Percentiles rank a stretch among this genome's conserved stretches.
Conservation (phyloP, 2,888 invertebrate species). For the Labia minor region DNA sequence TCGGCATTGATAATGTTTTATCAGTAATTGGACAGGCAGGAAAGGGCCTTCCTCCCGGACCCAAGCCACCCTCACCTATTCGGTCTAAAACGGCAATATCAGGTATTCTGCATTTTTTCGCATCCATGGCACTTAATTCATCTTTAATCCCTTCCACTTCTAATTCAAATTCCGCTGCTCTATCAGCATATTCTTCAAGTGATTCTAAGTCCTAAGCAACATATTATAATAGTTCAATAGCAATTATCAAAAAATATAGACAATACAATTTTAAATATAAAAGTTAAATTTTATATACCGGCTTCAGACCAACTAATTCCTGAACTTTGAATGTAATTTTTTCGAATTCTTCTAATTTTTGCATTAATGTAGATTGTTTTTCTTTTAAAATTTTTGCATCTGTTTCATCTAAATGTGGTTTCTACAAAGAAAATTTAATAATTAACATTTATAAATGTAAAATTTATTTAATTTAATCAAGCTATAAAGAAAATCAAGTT, state of each 20-base stretch:
- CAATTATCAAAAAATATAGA: neutral
- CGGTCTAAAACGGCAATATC: neutral
- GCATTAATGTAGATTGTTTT: conserved; percentile 46
- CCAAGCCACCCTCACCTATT: neutral
- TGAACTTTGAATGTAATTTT: conserved; percentile 48
- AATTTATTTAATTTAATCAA: no score
- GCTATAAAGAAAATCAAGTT: no score
- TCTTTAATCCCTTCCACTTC: neutral
- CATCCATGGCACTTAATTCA: neutral
- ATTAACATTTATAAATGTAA: neutral
- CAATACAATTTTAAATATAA: no score
- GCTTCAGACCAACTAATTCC: conserved; percentile 39
- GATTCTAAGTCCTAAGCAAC: no score
- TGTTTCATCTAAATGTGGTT: conserved; percentile 44
- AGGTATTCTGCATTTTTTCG: neutral
- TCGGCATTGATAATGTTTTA: neutral
- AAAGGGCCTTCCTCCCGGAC: neutral
- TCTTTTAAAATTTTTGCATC: conserved; percentile 47
- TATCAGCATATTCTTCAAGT: no score
- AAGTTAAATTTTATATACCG: no score
- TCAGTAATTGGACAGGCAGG: neutral
- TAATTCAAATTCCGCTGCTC: neutral
- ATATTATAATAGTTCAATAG: neutral
- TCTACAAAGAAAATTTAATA: conserved; percentile 35
- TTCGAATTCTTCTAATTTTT: conserved; percentile 51